These are phyloP conservation scores for Antennarius maculatus DNA, from an alignment of 2,797 vertebrate genomes.

Conservation along the genomic window DNA sequence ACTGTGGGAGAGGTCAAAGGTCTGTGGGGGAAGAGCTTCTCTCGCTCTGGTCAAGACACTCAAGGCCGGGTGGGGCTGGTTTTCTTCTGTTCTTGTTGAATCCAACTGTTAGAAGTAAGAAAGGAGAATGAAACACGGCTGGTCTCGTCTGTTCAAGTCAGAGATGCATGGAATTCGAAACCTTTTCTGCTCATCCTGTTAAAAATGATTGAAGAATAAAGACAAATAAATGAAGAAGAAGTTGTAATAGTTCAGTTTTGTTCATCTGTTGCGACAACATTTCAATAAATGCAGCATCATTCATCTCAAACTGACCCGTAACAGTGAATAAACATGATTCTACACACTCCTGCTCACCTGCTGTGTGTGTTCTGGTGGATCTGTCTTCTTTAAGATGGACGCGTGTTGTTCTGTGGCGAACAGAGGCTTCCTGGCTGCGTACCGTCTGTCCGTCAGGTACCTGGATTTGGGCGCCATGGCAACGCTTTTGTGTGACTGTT, in stretches of 20 bases:
- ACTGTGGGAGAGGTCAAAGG: slow-evolving; percentile 9
- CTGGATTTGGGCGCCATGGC: slow-evolving; percentile 65
- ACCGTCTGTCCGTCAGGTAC: slow-evolving; percentile 65
- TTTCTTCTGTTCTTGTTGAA: slow-evolving; percentile 9
- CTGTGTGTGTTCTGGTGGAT: slow-evolving; percentile 31
- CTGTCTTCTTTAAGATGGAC: slow-evolving; percentile 72
- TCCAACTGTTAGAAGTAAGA: slow-evolving; percentile 13
- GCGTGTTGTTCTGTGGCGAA: slow-evolving; percentile 41
- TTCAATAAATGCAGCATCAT: too few species aligned
- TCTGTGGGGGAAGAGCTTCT: slow-evolving; percentile 29
- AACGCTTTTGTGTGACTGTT: slow-evolving; percentile 33
- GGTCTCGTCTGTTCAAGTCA: too few species aligned
- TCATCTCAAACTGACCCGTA: too few species aligned
- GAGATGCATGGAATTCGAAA: too few species aligned
- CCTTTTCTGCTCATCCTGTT: not conserved
- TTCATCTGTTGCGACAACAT: too few species aligned
- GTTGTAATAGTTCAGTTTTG: too few species aligned
- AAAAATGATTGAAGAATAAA: too few species aligned
- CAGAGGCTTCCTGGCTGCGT: slow-evolving; percentile 65
- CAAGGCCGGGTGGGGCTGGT: slow-evolving; percentile 17
- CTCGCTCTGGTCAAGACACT: slow-evolving; percentile 15
- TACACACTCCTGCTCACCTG: slow-evolving; percentile 51
- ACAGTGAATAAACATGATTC: too few species aligned
- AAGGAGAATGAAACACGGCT: not conserved
- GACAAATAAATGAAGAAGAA: too few species aligned